Conservation (phyloP, 2,888 invertebrate species). For the Noctuana brunneofusca region DNA sequence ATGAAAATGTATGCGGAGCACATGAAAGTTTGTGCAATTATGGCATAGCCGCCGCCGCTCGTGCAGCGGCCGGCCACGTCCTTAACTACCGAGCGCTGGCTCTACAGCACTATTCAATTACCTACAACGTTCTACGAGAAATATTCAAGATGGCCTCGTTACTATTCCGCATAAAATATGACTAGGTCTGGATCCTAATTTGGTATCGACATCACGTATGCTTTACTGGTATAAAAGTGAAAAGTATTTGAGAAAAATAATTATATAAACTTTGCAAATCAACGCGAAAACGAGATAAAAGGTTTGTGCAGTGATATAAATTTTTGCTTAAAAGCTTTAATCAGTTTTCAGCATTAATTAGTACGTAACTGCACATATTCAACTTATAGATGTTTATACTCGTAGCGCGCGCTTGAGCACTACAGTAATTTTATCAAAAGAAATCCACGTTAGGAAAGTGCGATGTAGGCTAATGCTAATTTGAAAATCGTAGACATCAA, state of each 20-base stretch:
- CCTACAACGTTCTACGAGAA: slow-evolving; percentile 58
- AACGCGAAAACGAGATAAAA: neutral
- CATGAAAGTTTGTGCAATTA: slow-evolving; percentile 82
- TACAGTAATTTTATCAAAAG: slow-evolving; percentile 27
- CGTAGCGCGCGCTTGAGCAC: slow-evolving; percentile 15
- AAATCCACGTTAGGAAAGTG: slow-evolving; percentile 24
- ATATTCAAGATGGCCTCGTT: slow-evolving; percentile 63
- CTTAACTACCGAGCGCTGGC: slow-evolving; percentile 65
- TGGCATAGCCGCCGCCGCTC: slow-evolving; percentile 59
- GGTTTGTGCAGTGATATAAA: slow-evolving; percentile 1
- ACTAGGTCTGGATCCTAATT: slow-evolving; percentile 15
- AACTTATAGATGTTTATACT: neutral
- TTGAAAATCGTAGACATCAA: slow-evolving; percentile 17
- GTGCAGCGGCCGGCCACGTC: slow-evolving; percentile 66
- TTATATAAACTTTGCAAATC: neutral
- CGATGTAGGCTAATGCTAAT: slow-evolving; percentile 28
- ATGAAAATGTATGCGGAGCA: slow-evolving; percentile 82
- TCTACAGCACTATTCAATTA: slow-evolving; percentile 74
- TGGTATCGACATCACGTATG: slow-evolving; percentile 7
- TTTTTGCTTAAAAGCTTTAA: slow-evolving; percentile 11
- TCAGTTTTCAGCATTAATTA: slow-evolving; percentile 23
- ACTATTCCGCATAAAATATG: slow-evolving; percentile 46
- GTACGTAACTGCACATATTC: slow-evolving; percentile 19
- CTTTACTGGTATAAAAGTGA: neutral
- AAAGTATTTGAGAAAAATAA: neutral